Percentiles rank a stretch among this genome's conserved stretches.
These are phyloP conservation scores for Ptilorrhoa leucosticta DNA, from an alignment of 2,113 vertebrate species.

Conservation along the genomic window DNA sequence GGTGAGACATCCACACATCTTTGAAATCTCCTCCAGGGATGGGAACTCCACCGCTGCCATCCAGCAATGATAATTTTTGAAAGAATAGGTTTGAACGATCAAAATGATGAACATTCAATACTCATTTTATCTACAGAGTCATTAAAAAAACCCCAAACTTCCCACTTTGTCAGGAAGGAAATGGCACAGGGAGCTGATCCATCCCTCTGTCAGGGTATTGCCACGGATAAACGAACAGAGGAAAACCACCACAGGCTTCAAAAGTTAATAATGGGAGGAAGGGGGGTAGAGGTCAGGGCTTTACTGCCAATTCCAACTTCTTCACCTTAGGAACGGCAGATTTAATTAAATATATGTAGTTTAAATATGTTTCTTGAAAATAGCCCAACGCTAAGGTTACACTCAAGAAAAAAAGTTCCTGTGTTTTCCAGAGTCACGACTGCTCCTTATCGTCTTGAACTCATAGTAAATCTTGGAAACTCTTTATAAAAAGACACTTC, in stretches of 20 bases:
- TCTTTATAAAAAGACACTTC: neutral
- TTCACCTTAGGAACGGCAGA: neutral
- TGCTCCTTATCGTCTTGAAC: neutral
- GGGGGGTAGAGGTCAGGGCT: neutral
- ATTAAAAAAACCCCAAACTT: accelerated
- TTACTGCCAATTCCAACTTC: neutral
- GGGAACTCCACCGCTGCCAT: neutral
- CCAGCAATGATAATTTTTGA: neutral
- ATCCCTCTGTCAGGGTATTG: neutral
- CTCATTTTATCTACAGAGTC: neutral
- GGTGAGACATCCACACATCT: neutral
- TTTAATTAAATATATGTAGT: neutral
- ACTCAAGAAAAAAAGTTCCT: accelerated
- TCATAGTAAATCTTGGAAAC: neutral
- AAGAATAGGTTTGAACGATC: neutral
- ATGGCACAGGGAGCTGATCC: neutral
- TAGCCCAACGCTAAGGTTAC: neutral
- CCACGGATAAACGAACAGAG: neutral
- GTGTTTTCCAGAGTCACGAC: neutral
- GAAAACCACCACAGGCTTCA: neutral
- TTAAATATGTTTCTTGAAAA: neutral
- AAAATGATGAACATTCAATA: neutral
- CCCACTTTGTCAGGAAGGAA: neutral
- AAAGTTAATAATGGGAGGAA: neutral
- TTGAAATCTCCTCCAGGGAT: neutral